Evolutionary conservation across 2,797 vertebrate species (phyloP).

Genomic region (Gymnoscopelus microlampas): DNA sequence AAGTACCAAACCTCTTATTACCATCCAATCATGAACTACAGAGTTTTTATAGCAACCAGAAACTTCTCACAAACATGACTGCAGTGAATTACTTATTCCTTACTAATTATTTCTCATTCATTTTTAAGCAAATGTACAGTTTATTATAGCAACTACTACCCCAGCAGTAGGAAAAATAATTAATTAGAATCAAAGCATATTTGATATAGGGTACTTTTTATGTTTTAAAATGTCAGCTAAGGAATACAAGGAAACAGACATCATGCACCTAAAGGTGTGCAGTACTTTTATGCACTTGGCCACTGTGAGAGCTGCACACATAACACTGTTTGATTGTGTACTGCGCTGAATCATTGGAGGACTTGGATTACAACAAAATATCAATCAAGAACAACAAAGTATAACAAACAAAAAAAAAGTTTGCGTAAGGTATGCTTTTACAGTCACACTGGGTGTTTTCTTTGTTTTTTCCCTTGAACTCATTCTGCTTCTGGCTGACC

Average conservation of each 20-base stretch:
- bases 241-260: not conserved
- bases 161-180: slow-evolving; percentile 5
- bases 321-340: slow-evolving; percentile 1
- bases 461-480: too few species aligned
- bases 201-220: slow-evolving; percentile 18
- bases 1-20: slow-evolving; percentile 3
- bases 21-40: slow-evolving; percentile 5
- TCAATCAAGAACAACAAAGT: slow-evolving; percentile 25
- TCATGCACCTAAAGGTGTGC: slow-evolving; percentile 5
- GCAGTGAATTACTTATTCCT: not conserved
- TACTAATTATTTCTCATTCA: too few species aligned
- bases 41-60: slow-evolving; percentile 63
- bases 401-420: slow-evolving; percentile 22
- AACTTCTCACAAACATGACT: slow-evolving; percentile 36
- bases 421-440: slow-evolving; percentile 12
- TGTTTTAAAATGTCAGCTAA: slow-evolving; percentile 1
- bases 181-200: not conserved
- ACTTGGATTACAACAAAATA: slow-evolving; percentile 29
- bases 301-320: slow-evolving; percentile 8
- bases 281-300: not conserved
- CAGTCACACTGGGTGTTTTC: slow-evolving; percentile 16
- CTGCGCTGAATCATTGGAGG: slow-evolving; percentile 11
- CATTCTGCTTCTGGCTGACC: too few species aligned
- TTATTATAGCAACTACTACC: slow-evolving; percentile 10
- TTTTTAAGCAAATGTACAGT: too few species aligned